Conservation (phyloP, 2,888 invertebrate genomes). For the Eudemis profundana region DNA sequence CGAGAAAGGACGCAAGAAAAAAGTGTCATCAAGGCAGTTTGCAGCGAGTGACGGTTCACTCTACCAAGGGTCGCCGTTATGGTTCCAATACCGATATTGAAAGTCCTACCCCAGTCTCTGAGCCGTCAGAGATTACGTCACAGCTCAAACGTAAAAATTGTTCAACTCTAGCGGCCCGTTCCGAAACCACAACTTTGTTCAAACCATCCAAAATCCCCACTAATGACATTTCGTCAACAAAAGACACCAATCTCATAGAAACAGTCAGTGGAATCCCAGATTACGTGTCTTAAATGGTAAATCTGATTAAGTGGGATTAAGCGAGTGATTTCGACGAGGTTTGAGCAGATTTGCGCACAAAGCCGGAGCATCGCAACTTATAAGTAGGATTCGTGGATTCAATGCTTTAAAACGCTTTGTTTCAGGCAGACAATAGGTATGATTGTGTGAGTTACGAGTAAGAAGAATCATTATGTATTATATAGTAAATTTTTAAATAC, state of each 20-base stretch:
- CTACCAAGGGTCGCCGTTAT: too few relatives aligned
- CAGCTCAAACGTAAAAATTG: too few relatives aligned
- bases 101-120: too few relatives aligned
- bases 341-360: slow-evolving; percentile 37
- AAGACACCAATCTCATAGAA: slow-evolving; percentile 19
- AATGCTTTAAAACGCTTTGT: slow-evolving; percentile 26
- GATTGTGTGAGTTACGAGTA: not conserved
- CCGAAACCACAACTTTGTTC: not conserved
- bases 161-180: too few relatives aligned
- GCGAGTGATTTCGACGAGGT: slow-evolving; percentile 38
- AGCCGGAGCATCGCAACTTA: slow-evolving; percentile 30
- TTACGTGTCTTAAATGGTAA: slow-evolving; percentile 47
- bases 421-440: slow-evolving; percentile 23
- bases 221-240: slow-evolving; percentile 18
- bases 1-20: too few relatives aligned
- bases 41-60: too few relatives aligned
- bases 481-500: too few relatives aligned
- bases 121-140: too few relatives aligned
- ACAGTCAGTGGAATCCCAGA: slow-evolving; percentile 32
- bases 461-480: not conserved
- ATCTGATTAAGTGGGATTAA: slow-evolving; percentile 48
- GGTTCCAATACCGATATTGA: too few relatives aligned
- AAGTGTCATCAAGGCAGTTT: too few relatives aligned
- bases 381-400: slow-evolving; percentile 21
- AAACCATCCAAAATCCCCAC: not conserved